Evolutionary conservation across 2,113 vertebrate species (phyloP).

Genomic region (Lasiurus borealis): DNA sequence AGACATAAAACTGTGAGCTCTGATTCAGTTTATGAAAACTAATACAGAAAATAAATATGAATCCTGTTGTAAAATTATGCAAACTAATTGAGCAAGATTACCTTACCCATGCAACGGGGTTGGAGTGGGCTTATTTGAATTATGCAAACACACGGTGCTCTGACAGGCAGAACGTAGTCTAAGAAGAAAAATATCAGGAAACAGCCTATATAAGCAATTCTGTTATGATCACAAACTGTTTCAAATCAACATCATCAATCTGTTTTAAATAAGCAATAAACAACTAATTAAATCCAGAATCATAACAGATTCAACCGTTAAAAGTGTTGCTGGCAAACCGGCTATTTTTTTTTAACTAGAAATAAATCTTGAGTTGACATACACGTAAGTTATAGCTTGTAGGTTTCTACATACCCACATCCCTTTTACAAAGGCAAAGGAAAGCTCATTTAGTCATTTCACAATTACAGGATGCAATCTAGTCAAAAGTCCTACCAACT

Average conservation of each 20-base stretch:
- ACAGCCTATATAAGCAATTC: constrained; percentile 42
- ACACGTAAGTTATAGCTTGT: constrained; percentile 72
- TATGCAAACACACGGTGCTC: constrained; percentile 37
- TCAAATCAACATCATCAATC: constrained; percentile 72
- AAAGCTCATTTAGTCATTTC: constrained; percentile 74
- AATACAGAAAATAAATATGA: constrained; percentile 62
- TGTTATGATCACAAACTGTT: constrained; percentile 60
- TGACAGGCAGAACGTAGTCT: constrained; percentile 44
- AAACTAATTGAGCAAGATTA: constrained; percentile 56
- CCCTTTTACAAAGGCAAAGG: constrained; percentile 1
- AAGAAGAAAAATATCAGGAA: constrained; percentile 55
- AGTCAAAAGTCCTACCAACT: constrained; percentile 73
- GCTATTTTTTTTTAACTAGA: constrained; percentile 76
- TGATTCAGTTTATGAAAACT: constrained; percentile 43
- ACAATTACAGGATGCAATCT: constrained; percentile 66
- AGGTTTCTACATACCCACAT: constrained; percentile 65
- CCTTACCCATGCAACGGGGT: neutral
- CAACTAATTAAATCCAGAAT: constrained; percentile 72
- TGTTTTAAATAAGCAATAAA: constrained; percentile 81
- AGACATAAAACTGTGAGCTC: neutral
- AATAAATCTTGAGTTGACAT: constrained; percentile 83
- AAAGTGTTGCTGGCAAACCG: constrained; percentile 79
- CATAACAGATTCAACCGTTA: constrained; percentile 69
- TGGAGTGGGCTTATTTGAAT: constrained; percentile 62
- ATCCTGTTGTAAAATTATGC: constrained; percentile 32